A percentile compares a stretch with the other conserved stretches of the same genome.
These are phyloP conservation scores for Lithobius niger DNA, from an alignment of 1,140 invertebrate genomes.

Conservation along the genomic window DNA sequence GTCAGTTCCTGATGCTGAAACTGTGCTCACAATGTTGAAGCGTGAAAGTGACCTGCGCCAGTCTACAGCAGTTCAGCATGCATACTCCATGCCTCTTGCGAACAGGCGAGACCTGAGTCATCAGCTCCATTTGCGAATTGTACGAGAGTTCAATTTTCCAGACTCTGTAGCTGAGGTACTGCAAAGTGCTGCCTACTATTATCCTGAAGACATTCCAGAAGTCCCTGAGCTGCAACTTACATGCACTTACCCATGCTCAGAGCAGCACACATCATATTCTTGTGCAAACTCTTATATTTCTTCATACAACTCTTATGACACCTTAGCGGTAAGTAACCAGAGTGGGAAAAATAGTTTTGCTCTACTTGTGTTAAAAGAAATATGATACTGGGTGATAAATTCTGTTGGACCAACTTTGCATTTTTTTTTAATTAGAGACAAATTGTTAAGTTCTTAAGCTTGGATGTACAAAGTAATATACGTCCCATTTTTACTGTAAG, in stretches of 20 bases:
- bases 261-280: background rate
- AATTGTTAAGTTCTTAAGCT: no score
- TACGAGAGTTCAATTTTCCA: conserved; percentile 84
- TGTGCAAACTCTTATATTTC: background rate
- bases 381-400: no score
- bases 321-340: background rate
- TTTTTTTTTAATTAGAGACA: no score
- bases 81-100: conserved; percentile 54
- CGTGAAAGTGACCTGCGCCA: conserved; percentile 69
- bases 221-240: background rate
- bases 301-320: background rate
- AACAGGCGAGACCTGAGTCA: conserved; percentile 60
- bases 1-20: conserved; percentile 54
- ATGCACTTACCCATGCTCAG: background rate
- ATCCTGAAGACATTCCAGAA: background rate
- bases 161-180: conserved; percentile 77
- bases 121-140: conserved; percentile 70
- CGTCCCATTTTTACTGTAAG: no score
- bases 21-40: conserved; percentile 66
- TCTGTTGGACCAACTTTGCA: no score
- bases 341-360: no score
- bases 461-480: no score
- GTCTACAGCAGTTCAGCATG: conserved; percentile 61
- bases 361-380: no score
- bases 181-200: conserved; percentile 31